Base-by-base conservation (phyloP, 2,888 invertebrate species). In the Epistrophe grossulariae region DNA sequence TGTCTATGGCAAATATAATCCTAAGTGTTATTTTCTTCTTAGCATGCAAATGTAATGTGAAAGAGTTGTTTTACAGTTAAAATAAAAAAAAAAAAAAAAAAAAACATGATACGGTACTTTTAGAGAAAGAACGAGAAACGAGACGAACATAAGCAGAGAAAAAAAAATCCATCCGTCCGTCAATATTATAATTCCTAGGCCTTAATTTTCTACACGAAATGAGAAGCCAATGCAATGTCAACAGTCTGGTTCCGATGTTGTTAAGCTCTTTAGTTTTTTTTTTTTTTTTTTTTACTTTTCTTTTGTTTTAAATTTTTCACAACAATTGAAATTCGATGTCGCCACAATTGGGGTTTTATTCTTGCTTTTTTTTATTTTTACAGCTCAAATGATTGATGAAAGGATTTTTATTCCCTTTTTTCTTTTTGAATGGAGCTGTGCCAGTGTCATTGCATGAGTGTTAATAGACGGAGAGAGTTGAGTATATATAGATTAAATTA, bases 181-280 rank as follows among this genome's bases (percentile, higher is more conserved):
- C 60, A 31, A 60, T 64, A 59, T 64, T 64, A 59, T 64, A 55
- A 43, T 62, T 64, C 73, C 57, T 70, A 73, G 68, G 60, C 24
- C 70, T 68, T 48, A 64, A 70, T 78, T 78, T 40, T 62, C 40
- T 57, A 72, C 38, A 73, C 60, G 83, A 82, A 79, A 79, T n/a
- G 82, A 71, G 85, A 87, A 87, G 85, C 85, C 85, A 87, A 64
- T 83, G 83, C 64, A 87, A 79, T 87, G 85, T 79, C 82, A 83
- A 78, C 64, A 74, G 85, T 83, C 85, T 87, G 85, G 83, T 68
- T 66, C 50, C 57, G 57, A 74, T 62, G 43, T 79, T 87, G 62
- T 87, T 87, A 87, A 87, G 85, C 85, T 83, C 85, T 74, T 87
- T 79, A 79, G 19, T 68, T 59, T 77, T 40, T 24, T 50, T 50